Evolutionary conservation across 2,113 vertebrate genomes (phyloP).

Genomic region (Ascaphus truei): DNA sequence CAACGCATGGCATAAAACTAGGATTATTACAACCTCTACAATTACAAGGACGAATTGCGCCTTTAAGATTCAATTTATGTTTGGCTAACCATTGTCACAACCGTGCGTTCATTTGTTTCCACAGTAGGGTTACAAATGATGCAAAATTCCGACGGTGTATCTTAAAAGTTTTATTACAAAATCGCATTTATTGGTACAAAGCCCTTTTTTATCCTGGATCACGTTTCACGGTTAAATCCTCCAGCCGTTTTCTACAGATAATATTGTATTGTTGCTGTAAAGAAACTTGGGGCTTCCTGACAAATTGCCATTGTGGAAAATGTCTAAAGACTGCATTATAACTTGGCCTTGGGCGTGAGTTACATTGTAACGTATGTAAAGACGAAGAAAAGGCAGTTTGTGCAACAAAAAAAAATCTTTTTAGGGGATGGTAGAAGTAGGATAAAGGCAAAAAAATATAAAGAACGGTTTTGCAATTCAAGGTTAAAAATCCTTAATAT

Average conservation of each 20-base stretch:
- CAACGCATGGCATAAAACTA: too few relatives aligned
- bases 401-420: background rate
- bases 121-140: too few relatives aligned
- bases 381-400: background rate
- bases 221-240: too few relatives aligned
- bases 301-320: background rate
- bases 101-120: too few relatives aligned
- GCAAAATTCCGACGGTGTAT: too few relatives aligned
- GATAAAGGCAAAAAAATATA: background rate
- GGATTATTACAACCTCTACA: too few relatives aligned
- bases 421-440: background rate
- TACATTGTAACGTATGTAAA: background rate
- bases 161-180: too few relatives aligned
- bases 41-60: too few relatives aligned
- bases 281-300: background rate
- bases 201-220: too few relatives aligned
- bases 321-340: background rate
- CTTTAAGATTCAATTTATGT: too few relatives aligned
- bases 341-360: background rate
- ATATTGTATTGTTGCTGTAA: background rate
- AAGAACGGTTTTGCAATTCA: background rate
- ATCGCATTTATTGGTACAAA: too few relatives aligned
- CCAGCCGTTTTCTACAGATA: background rate
- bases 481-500: constrained; percentile 1
- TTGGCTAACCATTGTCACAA: too few relatives aligned